Percentiles rank a stretch among this genome's conserved stretches.
phyloP scores from a whole-genome alignment of 2,888 invertebrate genomes.

The Callinectes sapidus region DNA sequence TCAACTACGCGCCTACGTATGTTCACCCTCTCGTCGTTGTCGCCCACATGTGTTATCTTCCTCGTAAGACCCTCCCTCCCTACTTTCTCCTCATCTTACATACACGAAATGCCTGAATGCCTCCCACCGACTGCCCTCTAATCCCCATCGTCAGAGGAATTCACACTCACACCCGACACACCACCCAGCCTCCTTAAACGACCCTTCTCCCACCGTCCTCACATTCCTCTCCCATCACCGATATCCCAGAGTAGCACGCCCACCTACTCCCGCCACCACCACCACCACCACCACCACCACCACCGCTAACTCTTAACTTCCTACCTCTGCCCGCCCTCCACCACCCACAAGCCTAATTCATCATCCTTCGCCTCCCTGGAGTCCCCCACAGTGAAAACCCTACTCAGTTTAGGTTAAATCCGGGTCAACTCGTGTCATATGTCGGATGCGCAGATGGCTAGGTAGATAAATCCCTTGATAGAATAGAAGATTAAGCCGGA shows the following conservation, averaged over 20 bases:
- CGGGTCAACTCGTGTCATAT: conserved; percentile 43
- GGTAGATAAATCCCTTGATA: conserved; percentile 34
- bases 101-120: not conserved
- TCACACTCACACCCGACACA: not conserved
- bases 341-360: conserved; percentile 26
- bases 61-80: not conserved
- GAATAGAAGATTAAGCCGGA: not conserved
- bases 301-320: not conserved
- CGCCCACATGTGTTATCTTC: not conserved
- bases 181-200: not conserved
- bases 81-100: not conserved
- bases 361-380: conserved; percentile 28
- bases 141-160: conserved; percentile 5
- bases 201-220: conserved; percentile 23
- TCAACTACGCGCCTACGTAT: not conserved
- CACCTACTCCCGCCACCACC: not conserved
- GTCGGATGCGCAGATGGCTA: conserved; percentile 23
- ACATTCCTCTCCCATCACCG: conserved; percentile 16
- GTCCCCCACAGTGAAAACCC: conserved; percentile 25
- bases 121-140: not conserved
- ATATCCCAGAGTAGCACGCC: not conserved
- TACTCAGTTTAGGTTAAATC: conserved; percentile 35
- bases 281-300: not conserved
- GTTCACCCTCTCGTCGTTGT: not conserved
- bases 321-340: not conserved